Conservation (phyloP, 2,797 vertebrate genomes). For the Hippocampus kuda region DNA sequence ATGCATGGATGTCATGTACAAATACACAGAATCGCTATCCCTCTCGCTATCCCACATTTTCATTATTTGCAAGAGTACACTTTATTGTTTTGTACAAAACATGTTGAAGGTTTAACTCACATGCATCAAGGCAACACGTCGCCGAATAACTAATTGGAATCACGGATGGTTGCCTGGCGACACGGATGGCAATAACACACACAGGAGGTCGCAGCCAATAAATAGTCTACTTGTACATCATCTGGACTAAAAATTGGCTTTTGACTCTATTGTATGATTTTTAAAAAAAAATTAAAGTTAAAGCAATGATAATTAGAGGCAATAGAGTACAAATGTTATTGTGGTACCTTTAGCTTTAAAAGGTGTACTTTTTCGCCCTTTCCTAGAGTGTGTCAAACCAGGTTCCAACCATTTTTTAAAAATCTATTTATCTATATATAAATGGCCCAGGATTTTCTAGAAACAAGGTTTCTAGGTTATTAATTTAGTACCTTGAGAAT, state of each 20-base stretch:
- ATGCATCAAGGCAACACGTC: not conserved
- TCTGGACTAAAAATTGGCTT: not conserved
- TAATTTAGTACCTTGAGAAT: too few species aligned
- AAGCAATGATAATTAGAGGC: not conserved
- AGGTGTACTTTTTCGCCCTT: too few species aligned
- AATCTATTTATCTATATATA: too few species aligned
- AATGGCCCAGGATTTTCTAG: too few species aligned
- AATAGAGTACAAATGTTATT: not conserved
- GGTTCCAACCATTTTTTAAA: too few species aligned
- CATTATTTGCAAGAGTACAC: not conserved
- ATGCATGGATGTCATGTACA: not conserved
- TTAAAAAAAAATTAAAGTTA: not conserved
- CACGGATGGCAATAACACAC: not conserved
- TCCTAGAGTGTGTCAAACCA: too few species aligned
- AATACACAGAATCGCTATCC: not conserved
- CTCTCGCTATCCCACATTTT: not conserved
- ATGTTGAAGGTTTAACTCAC: not conserved
- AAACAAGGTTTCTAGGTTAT: too few species aligned
- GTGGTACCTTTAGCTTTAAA: too few species aligned
- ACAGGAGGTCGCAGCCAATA: slow-evolving; percentile 1
- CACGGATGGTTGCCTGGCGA: slow-evolving; percentile 9
- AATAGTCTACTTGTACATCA: not conserved
- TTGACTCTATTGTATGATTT: not conserved
- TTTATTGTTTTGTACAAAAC: not conserved
- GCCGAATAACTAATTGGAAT: not conserved